Evolutionary conservation across 2,113 vertebrate species (phyloP), one percentile per base, ranked within the genome.

Genomic region (Melospiza melodia): DNA sequence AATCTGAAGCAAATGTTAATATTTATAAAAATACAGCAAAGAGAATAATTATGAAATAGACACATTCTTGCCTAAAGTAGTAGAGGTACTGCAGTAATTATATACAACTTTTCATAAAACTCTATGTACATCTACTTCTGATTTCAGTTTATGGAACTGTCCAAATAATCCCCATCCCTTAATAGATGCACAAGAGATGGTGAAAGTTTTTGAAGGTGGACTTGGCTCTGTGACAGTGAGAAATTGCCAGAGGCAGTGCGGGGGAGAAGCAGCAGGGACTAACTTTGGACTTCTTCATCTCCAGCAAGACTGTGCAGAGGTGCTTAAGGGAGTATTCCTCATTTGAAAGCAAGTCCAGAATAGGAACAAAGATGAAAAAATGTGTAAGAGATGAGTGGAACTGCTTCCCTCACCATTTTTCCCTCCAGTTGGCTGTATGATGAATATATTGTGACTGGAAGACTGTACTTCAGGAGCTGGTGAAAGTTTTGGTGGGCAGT

Each of bases 101-200:
- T 33, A 9, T 79, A 22, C 9, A 79, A 10, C 35, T 67, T 75
- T 22, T 46, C 3, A 2, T 63, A 67, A 59, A 82, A 48, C 10
- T 1, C 1, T 51, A 7, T 2, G 2, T 78, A 18, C 46, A 49
- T 58, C 25, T 63, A 14, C 41, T 79, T 85, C 28, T 72, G 37
- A 63, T 75, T 76, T 67, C 49, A 49, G 8, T 57, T 78, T 16
- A 41, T 66, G 62, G 28, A 94, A 33, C 37, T 77, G n/a, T 54
- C 51, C 52, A 82, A 22, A 43, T 77, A 81, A 67, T 58, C 27
- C 12, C 22, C 6, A 35, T 84, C 11, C 14, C 31, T 83, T 77
- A 62, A 71, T 5, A 48, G 69, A 63, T 33, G 10, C 0, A 0
- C 8, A 41, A 14, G 20, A 33, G 37, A 31, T 2, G 4, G 11